phyloP scores from a whole-genome alignment of 1,140 invertebrate genomes.

The Chymomyza costata region DNA sequence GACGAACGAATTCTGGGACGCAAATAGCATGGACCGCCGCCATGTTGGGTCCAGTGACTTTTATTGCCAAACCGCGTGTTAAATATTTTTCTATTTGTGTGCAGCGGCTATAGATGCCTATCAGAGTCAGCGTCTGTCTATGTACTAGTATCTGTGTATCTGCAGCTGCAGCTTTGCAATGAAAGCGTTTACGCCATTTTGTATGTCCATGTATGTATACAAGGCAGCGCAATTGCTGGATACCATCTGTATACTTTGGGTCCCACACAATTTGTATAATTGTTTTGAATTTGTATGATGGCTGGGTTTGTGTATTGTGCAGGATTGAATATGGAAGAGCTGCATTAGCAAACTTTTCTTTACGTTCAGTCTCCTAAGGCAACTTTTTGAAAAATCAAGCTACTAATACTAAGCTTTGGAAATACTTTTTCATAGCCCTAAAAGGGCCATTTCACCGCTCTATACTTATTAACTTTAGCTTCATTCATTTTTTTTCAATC shows the following conservation, averaged over 20 bases:
- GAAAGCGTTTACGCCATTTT: not conserved
- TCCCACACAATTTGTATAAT: slow-evolving; percentile 30
- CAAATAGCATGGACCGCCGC: slow-evolving; percentile 24
- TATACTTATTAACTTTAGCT: too few species aligned
- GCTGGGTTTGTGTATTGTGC: too few species aligned
- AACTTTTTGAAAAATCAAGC: too few species aligned
- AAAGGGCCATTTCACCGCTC: too few species aligned
- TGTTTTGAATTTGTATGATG: slow-evolving; percentile 12
- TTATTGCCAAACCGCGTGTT: slow-evolving; percentile 41
- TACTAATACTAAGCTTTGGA: too few species aligned
- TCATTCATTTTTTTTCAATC: too few species aligned
- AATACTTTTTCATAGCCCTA: too few species aligned
- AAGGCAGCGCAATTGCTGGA: not conserved
- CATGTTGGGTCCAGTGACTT: slow-evolving; percentile 48
- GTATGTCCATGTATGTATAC: too few species aligned
- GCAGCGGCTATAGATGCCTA: slow-evolving; percentile 16
- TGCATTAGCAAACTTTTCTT: too few species aligned
- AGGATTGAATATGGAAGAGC: too few species aligned
- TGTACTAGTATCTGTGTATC: not conserved
- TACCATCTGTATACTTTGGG: not conserved
- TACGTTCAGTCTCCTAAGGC: too few species aligned
- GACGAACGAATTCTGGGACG: too few species aligned
- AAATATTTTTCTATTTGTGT: slow-evolving; percentile 47
- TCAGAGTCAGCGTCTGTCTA: slow-evolving; percentile 17
- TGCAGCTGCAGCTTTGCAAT: not conserved